These are phyloP conservation scores for Sander lucioperca DNA, from an alignment of 2,113 vertebrate species.

Conservation along the genomic window DNA sequence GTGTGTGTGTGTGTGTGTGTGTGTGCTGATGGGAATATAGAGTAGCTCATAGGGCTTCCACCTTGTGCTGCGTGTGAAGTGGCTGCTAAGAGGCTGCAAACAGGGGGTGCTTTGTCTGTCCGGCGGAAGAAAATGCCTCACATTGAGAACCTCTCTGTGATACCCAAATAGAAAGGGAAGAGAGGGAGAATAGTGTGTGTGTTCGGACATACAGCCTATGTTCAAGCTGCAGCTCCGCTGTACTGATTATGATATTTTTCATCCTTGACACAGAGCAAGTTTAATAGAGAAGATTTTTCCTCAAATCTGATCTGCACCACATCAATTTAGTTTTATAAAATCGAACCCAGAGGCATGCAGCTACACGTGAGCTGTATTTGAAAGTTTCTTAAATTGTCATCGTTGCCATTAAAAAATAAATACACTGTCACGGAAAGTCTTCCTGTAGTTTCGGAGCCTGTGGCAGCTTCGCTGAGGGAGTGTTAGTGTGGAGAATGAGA, in stretches of 20 bases:
- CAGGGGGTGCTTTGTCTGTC: slow-evolving; percentile 86
- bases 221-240: slow-evolving; percentile 12
- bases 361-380: not conserved
- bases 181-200: slow-evolving; percentile 2
- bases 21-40: slow-evolving; percentile 33
- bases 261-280: not conserved
- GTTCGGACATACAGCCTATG: not conserved
- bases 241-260: not conserved
- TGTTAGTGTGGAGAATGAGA: not conserved
- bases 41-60: slow-evolving; percentile 64
- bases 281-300: not conserved
- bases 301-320: not conserved
- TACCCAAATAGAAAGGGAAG: slow-evolving; percentile 34
- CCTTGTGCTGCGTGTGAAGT: slow-evolving; percentile 85
- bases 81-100: slow-evolving; percentile 88
- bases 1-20: not conserved
- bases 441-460: not conserved
- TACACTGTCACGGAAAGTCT: not conserved
- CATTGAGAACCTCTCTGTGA: slow-evolving; percentile 61
- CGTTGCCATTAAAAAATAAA: not conserved
- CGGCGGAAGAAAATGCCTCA: slow-evolving; percentile 54
- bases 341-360: not conserved
- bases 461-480: not conserved
- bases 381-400: not conserved
- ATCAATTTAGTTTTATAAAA: not conserved